Evolutionary conservation across 92 coral and sea anemone species (phyloP), one percentile per base, ranked within the genome.

Genomic region (Phymanthus crucifer): DNA sequence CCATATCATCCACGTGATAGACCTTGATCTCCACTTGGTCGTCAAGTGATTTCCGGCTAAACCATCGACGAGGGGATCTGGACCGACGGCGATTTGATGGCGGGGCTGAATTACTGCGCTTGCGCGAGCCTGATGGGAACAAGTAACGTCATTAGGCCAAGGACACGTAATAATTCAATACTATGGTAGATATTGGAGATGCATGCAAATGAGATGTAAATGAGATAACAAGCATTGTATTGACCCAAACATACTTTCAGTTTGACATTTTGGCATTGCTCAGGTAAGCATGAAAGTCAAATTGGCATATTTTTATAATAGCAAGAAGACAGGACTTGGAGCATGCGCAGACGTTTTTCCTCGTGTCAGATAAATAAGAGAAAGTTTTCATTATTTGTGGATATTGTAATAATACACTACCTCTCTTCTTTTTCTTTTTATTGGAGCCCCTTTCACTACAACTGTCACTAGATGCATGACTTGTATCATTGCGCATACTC

Each of bases 401-500:
- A 16, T 12, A 5, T 6, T 29, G 17, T 6, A 26, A 6, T 5
- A 1, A 1, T 61, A 0, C 10, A 16, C 52, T 56, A 91, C 95
- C 94, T 84, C 87, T 88, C 57, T 84, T 83, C 73, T 85, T 90
- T 79, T 82, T 85, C 27, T 86, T 72, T 74, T 77, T 86, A 69
- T 84, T 75, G 1, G 89, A 79, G 38, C 95, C 98, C 61, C 82
- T 93, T 81, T 96, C 99, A 61, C 98, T 94, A 71, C 97, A 92
- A 74, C 98, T 95, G 76, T 95, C 97, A 79, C 97, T 96, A 0
- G 96, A 91, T 38, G 93, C 95, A 74, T 91, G 98, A 74, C 97
- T 91, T 32, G 84, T 89, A 52, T 94, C 99, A 83, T 95, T 91
- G 40, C 92, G 90, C 98, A 93, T 96, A 83, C 98, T 93, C 84